Base-by-base conservation (phyloP, 2,888 invertebrate genomes). In the Pyrrhosoma nymphula region DNA sequence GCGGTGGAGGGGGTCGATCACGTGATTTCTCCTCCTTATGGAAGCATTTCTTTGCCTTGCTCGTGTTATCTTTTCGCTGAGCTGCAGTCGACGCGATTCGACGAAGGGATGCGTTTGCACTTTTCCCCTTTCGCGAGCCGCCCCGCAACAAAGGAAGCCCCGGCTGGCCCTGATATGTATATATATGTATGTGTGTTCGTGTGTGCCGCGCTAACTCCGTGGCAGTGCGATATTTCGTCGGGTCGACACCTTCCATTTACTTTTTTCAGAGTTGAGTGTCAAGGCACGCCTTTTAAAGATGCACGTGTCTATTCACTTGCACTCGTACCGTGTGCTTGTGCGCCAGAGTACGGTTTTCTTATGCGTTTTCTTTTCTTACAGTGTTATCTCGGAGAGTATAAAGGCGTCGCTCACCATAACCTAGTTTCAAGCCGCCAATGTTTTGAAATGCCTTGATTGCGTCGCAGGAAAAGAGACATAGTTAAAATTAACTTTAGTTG, bases 11-110 rank as follows among this genome's bases (percentile, higher is more conserved):
- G 75, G 75, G n/a, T 75, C 75, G 30, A 75, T 75, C 75, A 75
- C 75, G 75, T 75, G 75, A 75, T n/a, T n/a, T n/a, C n/a, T n/a
- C n/a, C n/a, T n/a, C n/a, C 75, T 75, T 75, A 75, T 75, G 75
- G 75, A n/a, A 75, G 30, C 30, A 30, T 75, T 75, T 75, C 75
- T 75, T 10, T 75, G n/a, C 30, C 75, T 23, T 75, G n/a, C 75
- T 10, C 75, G 75, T 23, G 75, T 75, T 75, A 75, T 75, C 75
- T 75, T 75, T 75, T 75, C 75, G 75, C 75, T 75, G 75, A 75
- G 75, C 75, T 10, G 75, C n/a, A 12, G 16, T 16, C 16, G 56
- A 16, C 56, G 8, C 30, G 30, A 30, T 75, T 75, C n/a, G 75
- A 30, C 75, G 30, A 10, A 0, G 75, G 75, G 75, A 75, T 30